phyloP scores from a whole-genome alignment of 2,888 invertebrate genomes.

The Platerodrilus igneus region DNA sequence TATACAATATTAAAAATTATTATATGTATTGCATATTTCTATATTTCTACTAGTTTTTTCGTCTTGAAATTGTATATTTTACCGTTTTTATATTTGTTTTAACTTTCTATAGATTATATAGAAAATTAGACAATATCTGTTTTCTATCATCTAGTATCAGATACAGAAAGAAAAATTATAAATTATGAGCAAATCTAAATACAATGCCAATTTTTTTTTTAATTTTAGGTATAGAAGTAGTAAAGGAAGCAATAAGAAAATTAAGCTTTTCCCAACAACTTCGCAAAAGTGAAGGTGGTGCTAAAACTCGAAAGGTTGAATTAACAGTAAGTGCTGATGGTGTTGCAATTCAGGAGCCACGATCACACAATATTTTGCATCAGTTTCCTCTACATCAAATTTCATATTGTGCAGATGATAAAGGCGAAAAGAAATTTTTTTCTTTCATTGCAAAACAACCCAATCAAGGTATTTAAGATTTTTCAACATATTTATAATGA shows the following conservation, averaged over 20 bases:
- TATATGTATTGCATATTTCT: no score
- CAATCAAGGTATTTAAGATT: slow-evolving; percentile 38
- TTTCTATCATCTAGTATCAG: no score
- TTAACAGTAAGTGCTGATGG: slow-evolving; percentile 97
- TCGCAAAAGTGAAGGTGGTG: slow-evolving; percentile 84
- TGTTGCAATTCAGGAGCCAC: slow-evolving; percentile 80
- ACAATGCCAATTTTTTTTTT: slow-evolving; percentile 9
- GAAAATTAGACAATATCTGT: no score
- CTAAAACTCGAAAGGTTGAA: slow-evolving; percentile 87
- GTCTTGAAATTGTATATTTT: no score
- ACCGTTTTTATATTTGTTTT: no score
- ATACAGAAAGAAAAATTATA: no score
- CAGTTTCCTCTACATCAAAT: slow-evolving; percentile 96
- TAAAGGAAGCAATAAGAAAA: slow-evolving; percentile 95
- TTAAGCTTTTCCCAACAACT: slow-evolving; percentile 91
- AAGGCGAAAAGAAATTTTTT: slow-evolving; percentile 95
- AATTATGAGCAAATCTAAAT: no score
- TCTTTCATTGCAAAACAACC: slow-evolving; percentile 86
- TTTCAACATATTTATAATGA: slow-evolving; percentile 18
- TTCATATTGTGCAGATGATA: slow-evolving; percentile 98
- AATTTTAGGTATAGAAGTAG: slow-evolving; percentile 77
- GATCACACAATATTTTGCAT: slow-evolving; percentile 77
- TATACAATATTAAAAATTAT: no score
- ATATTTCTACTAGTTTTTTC: no score
- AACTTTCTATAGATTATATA: no score